Conservation (phyloP, 2,797 vertebrate genomes). For the Xyrichtys novacula region DNA sequence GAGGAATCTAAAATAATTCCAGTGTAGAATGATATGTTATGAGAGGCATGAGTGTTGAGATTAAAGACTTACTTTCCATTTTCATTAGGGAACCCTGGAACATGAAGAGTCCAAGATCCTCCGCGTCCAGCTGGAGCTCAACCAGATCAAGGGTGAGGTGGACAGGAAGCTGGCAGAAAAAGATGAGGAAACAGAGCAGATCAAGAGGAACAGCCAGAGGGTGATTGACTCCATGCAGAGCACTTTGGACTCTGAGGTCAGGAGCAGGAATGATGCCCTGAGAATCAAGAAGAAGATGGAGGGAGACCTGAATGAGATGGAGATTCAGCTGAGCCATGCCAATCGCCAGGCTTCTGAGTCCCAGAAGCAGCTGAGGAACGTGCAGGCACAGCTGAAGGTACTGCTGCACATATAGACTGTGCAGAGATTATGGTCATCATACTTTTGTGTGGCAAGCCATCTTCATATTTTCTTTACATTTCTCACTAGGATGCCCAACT, state of each 20-base stretch:
- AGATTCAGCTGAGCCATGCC: constrained; percentile 90
- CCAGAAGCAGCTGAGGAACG: constrained; percentile 88
- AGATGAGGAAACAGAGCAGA: constrained; percentile 91
- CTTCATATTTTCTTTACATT: neutral
- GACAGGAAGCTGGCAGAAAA: constrained; percentile 90
- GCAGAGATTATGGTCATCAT: neutral
- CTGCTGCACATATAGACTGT: neutral
- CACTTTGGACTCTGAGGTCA: constrained; percentile 88
- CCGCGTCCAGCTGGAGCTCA: constrained; percentile 89
- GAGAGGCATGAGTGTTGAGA: neutral
- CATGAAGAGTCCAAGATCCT: constrained; percentile 92
- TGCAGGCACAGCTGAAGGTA: constrained; percentile 92
- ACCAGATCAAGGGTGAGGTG: constrained; percentile 89
- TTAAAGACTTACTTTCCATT: neutral
- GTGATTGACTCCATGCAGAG: constrained; percentile 87
- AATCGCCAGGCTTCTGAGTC: constrained; percentile 88
- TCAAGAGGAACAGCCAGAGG: constrained; percentile 90
- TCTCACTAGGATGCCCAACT: constrained; percentile 85
- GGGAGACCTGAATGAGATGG: constrained; percentile 90
- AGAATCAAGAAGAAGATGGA: constrained; percentile 95
- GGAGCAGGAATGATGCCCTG: constrained; percentile 91
- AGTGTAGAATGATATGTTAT: neutral
- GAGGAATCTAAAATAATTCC: neutral
- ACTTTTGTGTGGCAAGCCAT: accelerated
- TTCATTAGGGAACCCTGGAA: constrained; percentile 87